Conservation (phyloP, 2,888 invertebrate genomes). For the Epinotia nisella region DNA sequence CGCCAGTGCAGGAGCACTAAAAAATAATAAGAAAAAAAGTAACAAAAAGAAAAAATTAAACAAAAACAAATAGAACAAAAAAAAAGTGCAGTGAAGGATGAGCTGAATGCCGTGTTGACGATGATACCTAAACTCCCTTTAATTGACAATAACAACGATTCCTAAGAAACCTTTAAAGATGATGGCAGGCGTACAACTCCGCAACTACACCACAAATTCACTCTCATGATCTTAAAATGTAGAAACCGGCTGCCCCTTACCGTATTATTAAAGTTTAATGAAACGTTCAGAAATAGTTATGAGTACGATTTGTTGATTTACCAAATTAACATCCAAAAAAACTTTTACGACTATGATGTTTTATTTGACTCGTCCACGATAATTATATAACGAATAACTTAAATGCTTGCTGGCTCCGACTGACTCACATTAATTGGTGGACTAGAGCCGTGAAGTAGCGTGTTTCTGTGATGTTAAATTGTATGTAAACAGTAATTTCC, state of each 20-base stretch:
- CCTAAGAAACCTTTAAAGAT: no score
- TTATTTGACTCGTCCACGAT: conserved; percentile 11
- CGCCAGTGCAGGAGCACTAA: no score
- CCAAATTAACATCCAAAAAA: conserved; percentile 11
- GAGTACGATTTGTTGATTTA: conserved; percentile 9
- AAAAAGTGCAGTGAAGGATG: no score
- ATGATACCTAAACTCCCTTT: no score
- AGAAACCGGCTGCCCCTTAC: neutral
- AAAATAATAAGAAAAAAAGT: no score
- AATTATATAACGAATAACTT: conserved; percentile 15
- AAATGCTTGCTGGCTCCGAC: conserved; percentile 2
- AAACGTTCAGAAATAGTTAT: conserved; percentile 1
- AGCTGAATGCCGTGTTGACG: no score
- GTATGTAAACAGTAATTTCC: conserved; percentile 13
- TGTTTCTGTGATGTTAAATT: conserved; percentile 13
- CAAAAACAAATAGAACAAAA: no score
- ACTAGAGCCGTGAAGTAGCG: conserved; percentile 6
- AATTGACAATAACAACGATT: no score
- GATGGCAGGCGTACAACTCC: no score
- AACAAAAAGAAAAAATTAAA: no score
- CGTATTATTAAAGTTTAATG: neutral
- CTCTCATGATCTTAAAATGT: no score
- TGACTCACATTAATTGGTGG: conserved; percentile 6
- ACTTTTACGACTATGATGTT: neutral
- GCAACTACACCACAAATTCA: no score